Base-by-base conservation (phyloP, 2,113 vertebrate genomes). In the Cacatua alba region DNA sequence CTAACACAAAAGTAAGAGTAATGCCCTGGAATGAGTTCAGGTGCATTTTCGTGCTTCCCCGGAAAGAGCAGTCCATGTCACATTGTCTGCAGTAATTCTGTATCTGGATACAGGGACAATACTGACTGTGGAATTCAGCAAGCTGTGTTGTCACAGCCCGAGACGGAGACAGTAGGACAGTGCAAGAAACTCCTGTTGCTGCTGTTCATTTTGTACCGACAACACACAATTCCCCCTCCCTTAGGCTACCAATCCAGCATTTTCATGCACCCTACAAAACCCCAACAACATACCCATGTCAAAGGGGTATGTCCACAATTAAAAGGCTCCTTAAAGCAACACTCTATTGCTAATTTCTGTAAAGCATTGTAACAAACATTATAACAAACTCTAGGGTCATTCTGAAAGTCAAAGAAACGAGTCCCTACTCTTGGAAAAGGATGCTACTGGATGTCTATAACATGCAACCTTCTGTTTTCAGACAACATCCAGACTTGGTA, bases 401-500 rank as follows among this genome's bases (percentile, higher is more conserved):
- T 90, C 75, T 64, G 63, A 96, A 93, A 84, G 78, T 52, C 14
- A 17, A 57, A 84, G 70, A 77, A 93, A 75, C 35, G 35, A 76
- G 43, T 82, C 79, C 18, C 77, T 74, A 6, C 51, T 55, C 55
- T 49, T 84, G 67, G 41, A 95, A 90, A 75, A 94, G 23, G 17
- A 59, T 92, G 43, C 12, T 85, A 29, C 19, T 67, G 53, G 59
- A 92, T 71, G 33, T 57, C 44, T 90, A 33, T 55, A 85, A 57
- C 51, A 88, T 20, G 26, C 63, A 86, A 88, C 51, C 72, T 68
- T 87, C 95, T 86, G 57, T 51, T 96, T 96, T 91, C 68, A 93
- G 90, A 80, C 92, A 94, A 35, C 76, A 94, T 57, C 62, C 72
- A 92, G 87, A 94, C 70, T 92, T 94, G 77, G 57, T 68, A 72